phyloP scores from a whole-genome alignment of 92 coral and sea anemone species.

The Porites cylindrica region DNA sequence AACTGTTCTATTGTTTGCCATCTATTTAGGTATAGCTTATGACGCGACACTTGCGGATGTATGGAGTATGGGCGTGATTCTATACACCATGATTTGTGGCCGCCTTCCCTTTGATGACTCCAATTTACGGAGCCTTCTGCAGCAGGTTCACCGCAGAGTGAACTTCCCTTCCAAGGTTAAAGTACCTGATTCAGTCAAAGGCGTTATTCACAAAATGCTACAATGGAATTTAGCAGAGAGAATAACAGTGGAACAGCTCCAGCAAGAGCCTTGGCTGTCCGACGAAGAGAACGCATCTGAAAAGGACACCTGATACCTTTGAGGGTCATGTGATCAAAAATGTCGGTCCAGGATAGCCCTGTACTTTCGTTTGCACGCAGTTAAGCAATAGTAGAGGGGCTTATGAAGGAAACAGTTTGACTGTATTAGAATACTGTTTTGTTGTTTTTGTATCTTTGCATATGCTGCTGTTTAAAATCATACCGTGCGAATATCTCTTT shows the following conservation, averaged over 20 bases:
- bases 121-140: conserved; percentile 88
- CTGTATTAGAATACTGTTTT: neutral
- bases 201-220: conserved; percentile 89
- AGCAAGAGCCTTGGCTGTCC: conserved; percentile 77
- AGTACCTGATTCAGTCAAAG: conserved; percentile 79
- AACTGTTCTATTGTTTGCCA: neutral
- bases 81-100: conserved; percentile 96
- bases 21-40: conserved; percentile 89
- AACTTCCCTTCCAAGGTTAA: conserved; percentile 87
- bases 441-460: neutral
- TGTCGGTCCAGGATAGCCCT: neutral
- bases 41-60: conserved; percentile 97
- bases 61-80: conserved; percentile 99
- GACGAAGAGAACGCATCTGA: neutral
- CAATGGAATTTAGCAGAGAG: conserved; percentile 95
- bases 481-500: neutral
- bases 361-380: neutral
- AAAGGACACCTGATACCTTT: neutral
- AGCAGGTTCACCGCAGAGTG: conserved; percentile 95
- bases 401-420: neutral
- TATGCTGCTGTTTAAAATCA: no score
- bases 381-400: no score
- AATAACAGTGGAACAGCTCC: conserved; percentile 75
- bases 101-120: conserved; percentile 98
- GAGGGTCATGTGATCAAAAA: neutral